phyloP scores from a whole-genome alignment of 1,140 invertebrate genomes.

The Homalodisca vitripennis region DNA sequence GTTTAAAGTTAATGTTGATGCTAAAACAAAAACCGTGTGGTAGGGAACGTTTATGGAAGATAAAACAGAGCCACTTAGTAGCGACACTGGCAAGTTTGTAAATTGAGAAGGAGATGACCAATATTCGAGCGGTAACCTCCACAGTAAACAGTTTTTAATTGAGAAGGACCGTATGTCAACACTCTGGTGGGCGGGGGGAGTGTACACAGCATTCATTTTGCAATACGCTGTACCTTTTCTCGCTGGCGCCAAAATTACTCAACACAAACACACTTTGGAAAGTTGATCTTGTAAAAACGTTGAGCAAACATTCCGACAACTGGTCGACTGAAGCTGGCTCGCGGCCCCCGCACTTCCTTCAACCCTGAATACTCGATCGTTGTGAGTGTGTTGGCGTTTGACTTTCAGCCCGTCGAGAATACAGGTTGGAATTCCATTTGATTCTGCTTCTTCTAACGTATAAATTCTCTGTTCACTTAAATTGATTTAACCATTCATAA shows the following conservation, averaged over 20 bases:
- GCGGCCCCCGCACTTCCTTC: not conserved
- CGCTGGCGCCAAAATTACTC: constrained; percentile 20
- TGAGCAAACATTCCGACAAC: constrained; percentile 6
- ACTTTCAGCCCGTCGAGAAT: no score
- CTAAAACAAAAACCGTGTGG: no score
- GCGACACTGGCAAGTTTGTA: no score
- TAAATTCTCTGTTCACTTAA: no score
- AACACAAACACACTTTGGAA: constrained; percentile 20
- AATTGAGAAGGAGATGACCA: not conserved
- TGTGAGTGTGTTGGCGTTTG: not conserved
- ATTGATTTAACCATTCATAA: no score
- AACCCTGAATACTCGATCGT: not conserved
- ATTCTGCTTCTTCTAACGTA: no score
- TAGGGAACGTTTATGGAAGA: no score
- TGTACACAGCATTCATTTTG: constrained; percentile 25
- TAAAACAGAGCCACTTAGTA: no score
- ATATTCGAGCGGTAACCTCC: not conserved
- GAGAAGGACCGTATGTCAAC: constrained; percentile 19
- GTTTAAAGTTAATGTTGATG: no score
- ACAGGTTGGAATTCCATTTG: no score
- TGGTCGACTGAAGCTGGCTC: not conserved
- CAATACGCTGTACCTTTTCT: constrained; percentile 22
- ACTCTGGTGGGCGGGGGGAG: not conserved
- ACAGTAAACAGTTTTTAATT: constrained; percentile 22
- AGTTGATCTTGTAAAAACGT: constrained; percentile 25